phyloP scores from a whole-genome alignment of 2,797 vertebrate species.

The Myoxocephalus aenaeus region DNA sequence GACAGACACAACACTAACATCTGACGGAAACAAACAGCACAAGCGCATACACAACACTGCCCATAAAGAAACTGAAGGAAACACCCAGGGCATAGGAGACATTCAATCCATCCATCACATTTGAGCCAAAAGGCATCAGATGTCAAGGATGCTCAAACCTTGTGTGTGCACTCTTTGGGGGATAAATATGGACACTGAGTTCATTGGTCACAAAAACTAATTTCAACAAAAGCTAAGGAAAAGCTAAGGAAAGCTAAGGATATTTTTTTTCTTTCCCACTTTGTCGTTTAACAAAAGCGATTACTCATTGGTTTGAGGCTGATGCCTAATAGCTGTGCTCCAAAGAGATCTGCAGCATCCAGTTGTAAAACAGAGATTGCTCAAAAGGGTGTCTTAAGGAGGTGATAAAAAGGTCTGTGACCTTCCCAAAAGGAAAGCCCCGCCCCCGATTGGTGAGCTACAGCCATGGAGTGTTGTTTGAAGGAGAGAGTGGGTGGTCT shows the following conservation, averaged over 20 bases:
- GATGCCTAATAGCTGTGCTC: constrained; percentile 10
- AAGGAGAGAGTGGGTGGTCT: constrained; percentile 82
- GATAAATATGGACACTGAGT: constrained; percentile 35
- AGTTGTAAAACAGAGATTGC: constrained; percentile 70
- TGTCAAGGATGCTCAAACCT: constrained; percentile 59
- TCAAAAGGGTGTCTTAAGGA: constrained; percentile 76
- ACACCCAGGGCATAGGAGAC: constrained; percentile 64
- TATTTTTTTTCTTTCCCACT: not conserved
- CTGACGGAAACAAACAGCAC: constrained; percentile 66
- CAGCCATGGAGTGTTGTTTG: constrained; percentile 62
- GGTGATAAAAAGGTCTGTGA: constrained; percentile 83
- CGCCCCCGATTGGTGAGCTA: constrained; percentile 75
- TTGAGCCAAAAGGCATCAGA: constrained; percentile 58
- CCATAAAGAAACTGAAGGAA: constrained; percentile 51
- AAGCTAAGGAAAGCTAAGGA: too few species aligned
- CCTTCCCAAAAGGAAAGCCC: constrained; percentile 80
- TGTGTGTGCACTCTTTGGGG: constrained; percentile 25
- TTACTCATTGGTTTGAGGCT: constrained; percentile 20
- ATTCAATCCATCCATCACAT: constrained; percentile 72
- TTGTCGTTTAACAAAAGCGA: constrained; percentile 12
- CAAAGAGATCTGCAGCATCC: constrained; percentile 49
- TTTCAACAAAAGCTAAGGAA: constrained; percentile 10
- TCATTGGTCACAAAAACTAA: constrained; percentile 28
- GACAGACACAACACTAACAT: constrained; percentile 74
- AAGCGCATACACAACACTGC: constrained; percentile 31